phyloP scores from a whole-genome alignment of 2,113 vertebrate genomes.

The Mus pahari region DNA sequence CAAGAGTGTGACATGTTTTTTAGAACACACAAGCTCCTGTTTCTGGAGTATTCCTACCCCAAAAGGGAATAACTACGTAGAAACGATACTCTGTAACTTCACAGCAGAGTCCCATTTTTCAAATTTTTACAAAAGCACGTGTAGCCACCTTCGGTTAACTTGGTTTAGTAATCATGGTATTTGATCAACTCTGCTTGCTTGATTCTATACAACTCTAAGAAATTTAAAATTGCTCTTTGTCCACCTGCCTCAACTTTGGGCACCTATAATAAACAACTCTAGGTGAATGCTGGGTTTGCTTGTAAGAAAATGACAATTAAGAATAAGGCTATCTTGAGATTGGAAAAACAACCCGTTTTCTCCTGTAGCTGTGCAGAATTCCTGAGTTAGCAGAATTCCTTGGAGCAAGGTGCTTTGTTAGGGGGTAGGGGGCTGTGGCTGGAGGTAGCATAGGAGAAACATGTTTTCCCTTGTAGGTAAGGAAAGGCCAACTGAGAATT shows the following conservation, averaged over 20 bases:
- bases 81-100: background rate
- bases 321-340: conserved; percentile 14
- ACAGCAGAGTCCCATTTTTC: background rate
- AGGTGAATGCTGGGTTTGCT: conserved; percentile 43
- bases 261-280: background rate
- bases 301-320: conserved; percentile 20
- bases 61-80: background rate
- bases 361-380: background rate
- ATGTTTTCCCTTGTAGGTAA: background rate
- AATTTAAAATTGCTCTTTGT: background rate
- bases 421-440: background rate
- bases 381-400: conserved; percentile 7
- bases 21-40: conserved; percentile 27
- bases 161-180: background rate
- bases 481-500: background rate
- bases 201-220: background rate
- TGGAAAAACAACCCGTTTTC: background rate
- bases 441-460: background rate
- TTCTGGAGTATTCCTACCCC: conserved; percentile 13
- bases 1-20: background rate
- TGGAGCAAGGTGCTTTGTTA: background rate
- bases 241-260: background rate
- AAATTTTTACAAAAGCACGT: conserved; percentile 22
- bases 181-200: background rate
- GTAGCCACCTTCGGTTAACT: background rate